Evolutionary conservation across 2,797 vertebrate genomes (phyloP), one percentile per base, ranked within the genome.

Genomic region (Phaenicophaeus curvirostris): DNA sequence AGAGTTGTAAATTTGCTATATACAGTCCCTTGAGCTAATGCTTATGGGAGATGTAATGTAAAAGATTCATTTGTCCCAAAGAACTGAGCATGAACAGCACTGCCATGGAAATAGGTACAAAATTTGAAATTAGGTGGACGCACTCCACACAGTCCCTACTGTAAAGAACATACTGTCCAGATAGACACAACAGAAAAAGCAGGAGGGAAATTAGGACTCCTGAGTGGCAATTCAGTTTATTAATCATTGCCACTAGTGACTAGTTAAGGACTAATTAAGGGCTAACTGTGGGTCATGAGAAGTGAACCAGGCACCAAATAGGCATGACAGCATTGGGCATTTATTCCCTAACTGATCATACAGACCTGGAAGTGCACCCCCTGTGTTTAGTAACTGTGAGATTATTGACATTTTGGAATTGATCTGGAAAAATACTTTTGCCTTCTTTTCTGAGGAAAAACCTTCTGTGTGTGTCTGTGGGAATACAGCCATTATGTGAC

Each of bases 1-100:
- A 77, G 76, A 94, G 69, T 76, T 86, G 85, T 92, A 93, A 91
- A 94, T 93, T 90, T 95, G 76, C 85, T 59, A 58, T 72, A 62
- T 59, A 53, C 31, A 55, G 51, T 86, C 76, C 44, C 69, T 76
- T 92, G 94, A 92, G 87, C 44, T 95, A 85, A 88, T 92, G 57
- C 79, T 66, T 88, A 53, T 67, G 71, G 86, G 94, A 93, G 71
- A 78, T 90, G 31, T 71, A 63, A 91, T 92, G 91, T 81, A 76
- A 92, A 95, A 81, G 12, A 75, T 91, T 75, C 2, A 76, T 87
- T 91, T 95, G 55, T 81, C 71, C 69, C 42, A 28, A 37, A 75
- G 44, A 94, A 73, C 44, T 66, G 44, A 88, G 46, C 48, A 87
- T 84, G 66, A 93, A 72, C 48, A 18, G 4, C 61, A 71, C 39